Evolutionary conservation across 2,888 invertebrate genomes (phyloP).

Genomic region (Salpingus planirostris): DNA sequence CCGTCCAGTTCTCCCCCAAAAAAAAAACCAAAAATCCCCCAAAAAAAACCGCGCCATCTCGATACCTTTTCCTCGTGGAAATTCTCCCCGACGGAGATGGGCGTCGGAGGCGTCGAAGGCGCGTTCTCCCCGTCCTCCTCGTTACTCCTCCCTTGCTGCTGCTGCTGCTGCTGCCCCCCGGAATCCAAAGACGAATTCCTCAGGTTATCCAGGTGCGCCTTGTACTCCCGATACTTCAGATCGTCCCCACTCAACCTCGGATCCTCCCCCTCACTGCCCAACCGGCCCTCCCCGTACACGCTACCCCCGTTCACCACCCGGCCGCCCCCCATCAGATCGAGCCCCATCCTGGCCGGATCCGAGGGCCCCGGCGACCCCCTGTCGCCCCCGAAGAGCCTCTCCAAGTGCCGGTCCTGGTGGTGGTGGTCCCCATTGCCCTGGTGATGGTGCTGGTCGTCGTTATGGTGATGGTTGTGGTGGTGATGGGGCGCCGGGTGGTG

Average conservation of each 20-base stretch:
- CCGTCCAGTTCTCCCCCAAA: too few species aligned
- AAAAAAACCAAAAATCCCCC: too few species aligned
- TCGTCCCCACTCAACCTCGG: slow-evolving; percentile 24
- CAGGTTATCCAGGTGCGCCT: slow-evolving; percentile 40
- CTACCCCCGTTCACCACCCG: slow-evolving; percentile 6
- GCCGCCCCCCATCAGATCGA: slow-evolving; percentile 19
- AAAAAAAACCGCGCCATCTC: too few species aligned
- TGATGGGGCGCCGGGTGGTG: too few species aligned
- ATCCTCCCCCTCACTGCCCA: not conserved
- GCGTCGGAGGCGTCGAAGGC: slow-evolving; percentile 43
- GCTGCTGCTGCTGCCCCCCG: not conserved
- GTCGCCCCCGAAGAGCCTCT: slow-evolving; percentile 29
- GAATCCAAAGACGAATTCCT: slow-evolving; percentile 20
- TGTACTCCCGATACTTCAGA: slow-evolving; percentile 40
- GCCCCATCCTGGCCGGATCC: slow-evolving; percentile 23
- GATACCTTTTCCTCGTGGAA: slow-evolving; percentile 44
- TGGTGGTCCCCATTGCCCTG: slow-evolving; percentile 32
- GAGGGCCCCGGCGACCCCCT: slow-evolving; percentile 18
- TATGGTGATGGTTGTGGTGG: slow-evolving; percentile 25
- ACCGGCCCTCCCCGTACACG: slow-evolving; percentile 18
- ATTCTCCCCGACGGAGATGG: slow-evolving; percentile 41
- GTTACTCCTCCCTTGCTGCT: not conserved
- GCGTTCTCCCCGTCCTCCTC: slow-evolving; percentile 36
- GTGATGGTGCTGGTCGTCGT: slow-evolving; percentile 35
- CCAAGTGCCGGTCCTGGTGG: slow-evolving; percentile 33